Percentiles rank a stretch among this genome's conserved stretches.
Conservation (phyloP, 2,888 invertebrate species). For the Eledone cirrhosa region DNA sequence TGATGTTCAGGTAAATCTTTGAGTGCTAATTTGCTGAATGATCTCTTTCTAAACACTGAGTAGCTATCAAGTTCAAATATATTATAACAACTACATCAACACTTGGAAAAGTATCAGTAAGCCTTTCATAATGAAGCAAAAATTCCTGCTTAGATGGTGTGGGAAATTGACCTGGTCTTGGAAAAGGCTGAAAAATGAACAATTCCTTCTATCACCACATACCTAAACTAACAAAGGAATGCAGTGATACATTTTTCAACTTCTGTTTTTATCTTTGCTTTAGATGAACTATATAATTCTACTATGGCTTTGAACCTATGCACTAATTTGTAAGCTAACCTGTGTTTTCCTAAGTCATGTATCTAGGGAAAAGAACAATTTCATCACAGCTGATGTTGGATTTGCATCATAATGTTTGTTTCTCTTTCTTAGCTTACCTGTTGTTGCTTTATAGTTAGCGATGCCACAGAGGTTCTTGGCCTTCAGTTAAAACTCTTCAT, state of each 20-base stretch:
- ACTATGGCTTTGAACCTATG: neutral
- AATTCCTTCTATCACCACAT: neutral
- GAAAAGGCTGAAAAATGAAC: neutral
- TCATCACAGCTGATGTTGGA: neutral
- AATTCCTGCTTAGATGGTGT: neutral
- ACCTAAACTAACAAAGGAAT: neutral
- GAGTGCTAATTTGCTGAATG: conserved; percentile 16
- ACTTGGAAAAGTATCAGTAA: no score
- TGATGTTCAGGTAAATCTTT: neutral
- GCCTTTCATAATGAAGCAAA: neutral
- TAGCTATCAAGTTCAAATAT: neutral
- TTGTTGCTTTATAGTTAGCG: neutral
- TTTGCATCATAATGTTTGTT: no score
- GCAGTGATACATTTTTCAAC: neutral
- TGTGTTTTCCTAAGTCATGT: neutral
- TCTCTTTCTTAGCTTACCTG: neutral
- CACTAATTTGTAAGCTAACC: no score
- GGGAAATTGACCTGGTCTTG: conserved; percentile 1
- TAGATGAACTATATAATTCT: neutral
- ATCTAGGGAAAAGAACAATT: neutral
- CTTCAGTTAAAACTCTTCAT: neutral
- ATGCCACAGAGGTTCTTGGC: conserved; percentile 7
- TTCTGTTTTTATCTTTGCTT: neutral
- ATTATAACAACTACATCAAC: neutral
- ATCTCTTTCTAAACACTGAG: neutral